A percentile compares a stretch with the other conserved stretches of the same genome.
phyloP scores from a whole-genome alignment of 2,113 vertebrate species.

The Erinaceus europaeus region DNA sequence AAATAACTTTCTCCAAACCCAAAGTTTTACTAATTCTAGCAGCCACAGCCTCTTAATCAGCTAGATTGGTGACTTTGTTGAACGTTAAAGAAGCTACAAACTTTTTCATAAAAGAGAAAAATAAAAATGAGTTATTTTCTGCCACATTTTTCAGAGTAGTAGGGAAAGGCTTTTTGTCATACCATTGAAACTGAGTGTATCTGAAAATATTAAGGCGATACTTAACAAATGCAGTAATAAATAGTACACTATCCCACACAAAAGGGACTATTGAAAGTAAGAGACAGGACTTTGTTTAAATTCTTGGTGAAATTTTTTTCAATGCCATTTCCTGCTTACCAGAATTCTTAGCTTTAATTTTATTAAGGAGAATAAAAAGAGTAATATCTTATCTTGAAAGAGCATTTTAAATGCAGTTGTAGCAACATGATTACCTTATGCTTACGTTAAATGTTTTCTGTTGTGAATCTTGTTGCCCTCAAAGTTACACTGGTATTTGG shows the following conservation, averaged over 20 bases:
- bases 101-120: no score
- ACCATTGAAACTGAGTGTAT: background rate
- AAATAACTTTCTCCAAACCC: no score
- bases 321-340: no score
- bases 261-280: background rate
- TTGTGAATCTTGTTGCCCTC: no score
- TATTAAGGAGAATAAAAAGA: background rate
- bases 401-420: background rate
- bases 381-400: background rate
- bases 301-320: background rate
- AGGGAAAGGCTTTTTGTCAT: background rate
- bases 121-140: background rate
- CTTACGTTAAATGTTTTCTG: no score
- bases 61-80: no score
- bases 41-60: no score
- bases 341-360: no score
- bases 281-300: background rate
- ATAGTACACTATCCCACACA: background rate
- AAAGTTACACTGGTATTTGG: no score
- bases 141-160: background rate
- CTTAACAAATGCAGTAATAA: background rate
- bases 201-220: no score
- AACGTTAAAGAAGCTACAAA: no score
- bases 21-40: no score
- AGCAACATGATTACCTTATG: background rate